phyloP scores from a whole-genome alignment of 2,113 vertebrate genomes.

The Pachycephala philippinensis region DNA sequence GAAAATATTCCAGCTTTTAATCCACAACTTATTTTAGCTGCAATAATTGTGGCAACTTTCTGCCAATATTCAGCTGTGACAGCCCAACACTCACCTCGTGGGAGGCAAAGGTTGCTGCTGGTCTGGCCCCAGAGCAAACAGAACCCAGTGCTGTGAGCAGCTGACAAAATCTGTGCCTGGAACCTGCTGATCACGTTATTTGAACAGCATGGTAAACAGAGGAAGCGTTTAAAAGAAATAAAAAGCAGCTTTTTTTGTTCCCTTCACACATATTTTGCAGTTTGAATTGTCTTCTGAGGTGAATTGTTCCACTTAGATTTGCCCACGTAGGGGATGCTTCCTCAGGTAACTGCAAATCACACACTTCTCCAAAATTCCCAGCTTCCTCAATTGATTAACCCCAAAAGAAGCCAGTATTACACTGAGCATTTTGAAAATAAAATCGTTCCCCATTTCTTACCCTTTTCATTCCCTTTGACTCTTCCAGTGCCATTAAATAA shows the following conservation, averaged over 20 bases:
- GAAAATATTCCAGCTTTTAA: background rate
- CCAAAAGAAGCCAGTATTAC: background rate
- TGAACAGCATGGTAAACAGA: background rate
- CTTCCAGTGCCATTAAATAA: background rate
- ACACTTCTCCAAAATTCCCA: background rate
- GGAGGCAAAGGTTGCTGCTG: constrained; percentile 7
- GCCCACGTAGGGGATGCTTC: background rate
- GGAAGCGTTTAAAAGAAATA: background rate
- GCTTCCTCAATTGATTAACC: background rate
- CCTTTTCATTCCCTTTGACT: background rate
- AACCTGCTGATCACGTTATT: background rate
- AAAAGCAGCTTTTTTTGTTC: background rate
- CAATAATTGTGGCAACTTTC: background rate
- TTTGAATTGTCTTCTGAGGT: background rate
- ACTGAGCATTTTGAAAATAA: background rate
- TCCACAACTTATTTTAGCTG: rapidly evolving
- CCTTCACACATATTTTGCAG: background rate
- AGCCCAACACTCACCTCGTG: rapidly evolving
- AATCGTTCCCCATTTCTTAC: background rate
- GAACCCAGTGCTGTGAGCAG: background rate
- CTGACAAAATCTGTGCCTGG: background rate
- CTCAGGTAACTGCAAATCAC: background rate
- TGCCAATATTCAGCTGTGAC: background rate
- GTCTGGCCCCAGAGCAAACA: background rate
- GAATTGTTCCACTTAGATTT: background rate